Base-by-base conservation (phyloP, 2,888 invertebrate species). In the Drosophila koepferae region DNA sequence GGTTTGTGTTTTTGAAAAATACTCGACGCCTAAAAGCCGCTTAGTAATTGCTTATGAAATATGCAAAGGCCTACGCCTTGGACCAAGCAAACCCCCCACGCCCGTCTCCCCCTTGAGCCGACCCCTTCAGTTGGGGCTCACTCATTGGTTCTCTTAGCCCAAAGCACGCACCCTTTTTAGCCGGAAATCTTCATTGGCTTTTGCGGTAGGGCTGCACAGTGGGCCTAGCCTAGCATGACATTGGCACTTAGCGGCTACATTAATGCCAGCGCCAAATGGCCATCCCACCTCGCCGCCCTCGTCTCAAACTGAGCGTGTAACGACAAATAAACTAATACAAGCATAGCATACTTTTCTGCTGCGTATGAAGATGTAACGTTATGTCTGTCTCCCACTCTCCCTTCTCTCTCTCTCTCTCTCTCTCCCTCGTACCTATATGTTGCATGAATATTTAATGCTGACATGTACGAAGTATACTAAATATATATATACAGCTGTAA, bases 41-140 rank as follows among this genome's bases (percentile, higher is more conserved):
- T 87, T 85, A 87, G 90, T 91, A 91, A 91, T 91, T 91, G 91
- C 91, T 91, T 90, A 91, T 91, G 84, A 91, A 91, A 91, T 91
- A 91, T 91, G 90, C 91, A 91, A 84, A 87, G 79, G 74, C 72
- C 72, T 72, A 62, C 75, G 80, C 73, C 80, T 79, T 71, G 63
- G 68, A 71, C 74, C 59, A 56, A 40, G 43, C 54, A 34, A 53
- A 44, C 48, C 38, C 48, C 20, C 14, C 23, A 34, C 53, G 62
- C 28, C 18, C 23, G 1, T 8, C n/a, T n/a, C 2, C 20, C 9
- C 20, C 38, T 8, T 2, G 28, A 48, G 5, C 10, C 20, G 14
- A 10, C 49, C 34, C 10, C 44, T 58, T 34, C n/a, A 48, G 20
- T 16, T 28, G 0, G 28, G 10, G 31, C 34, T 16, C 16, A 36